Evolutionary conservation across 2,113 vertebrate genomes (phyloP), one percentile per base, ranked within the genome.

Genomic region (Theristicus caerulescens): DNA sequence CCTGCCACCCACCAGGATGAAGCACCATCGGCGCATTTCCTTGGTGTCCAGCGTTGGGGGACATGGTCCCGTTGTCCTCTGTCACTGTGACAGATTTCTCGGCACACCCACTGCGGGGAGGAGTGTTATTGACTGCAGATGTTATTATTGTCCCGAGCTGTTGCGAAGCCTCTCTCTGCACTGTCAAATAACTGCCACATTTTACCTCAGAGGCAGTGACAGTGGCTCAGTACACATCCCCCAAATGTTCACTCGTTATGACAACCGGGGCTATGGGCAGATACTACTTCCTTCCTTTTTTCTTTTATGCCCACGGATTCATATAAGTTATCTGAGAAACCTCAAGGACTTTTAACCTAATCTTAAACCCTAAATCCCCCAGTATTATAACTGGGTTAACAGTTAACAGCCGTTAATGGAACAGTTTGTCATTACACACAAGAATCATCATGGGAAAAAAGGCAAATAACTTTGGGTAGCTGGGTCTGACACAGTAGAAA

Each of bases 91-190:
- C 80, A 74, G 31, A 74, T 22, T 51, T 21, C 58, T 77, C 1
- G 1, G 89, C 93, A 76, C 82, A 46, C 18, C 44, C 58, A n/a
- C 44, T 12, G 13, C 1, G 2, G 25, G 79, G 32, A 92, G 66
- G 51, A 32, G 47, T 6, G n/a, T 69, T 80, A 88, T 83, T 67
- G 36, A 77, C 49, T 91, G 92, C 89, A 94, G 89, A 61, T 94
- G 89, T 52, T 72, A 4, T 29, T 64, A 15, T 6, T 83, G 71
- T 58, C 66, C 82, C 26, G 15, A 80, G 82, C 57, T 72, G 74
- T 10, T 51, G 44, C 13, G 67, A 69, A 86, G 72, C 40, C 42
- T 62, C 67, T 20, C 82, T 42, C 74, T 54, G 61, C n/a, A 6
- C 44, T 85, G 89, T 13, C 66, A 82, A 34, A 1, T 9, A 57